Conservation (phyloP, 2,113 vertebrate genomes). For the Tinamus guttatus region DNA sequence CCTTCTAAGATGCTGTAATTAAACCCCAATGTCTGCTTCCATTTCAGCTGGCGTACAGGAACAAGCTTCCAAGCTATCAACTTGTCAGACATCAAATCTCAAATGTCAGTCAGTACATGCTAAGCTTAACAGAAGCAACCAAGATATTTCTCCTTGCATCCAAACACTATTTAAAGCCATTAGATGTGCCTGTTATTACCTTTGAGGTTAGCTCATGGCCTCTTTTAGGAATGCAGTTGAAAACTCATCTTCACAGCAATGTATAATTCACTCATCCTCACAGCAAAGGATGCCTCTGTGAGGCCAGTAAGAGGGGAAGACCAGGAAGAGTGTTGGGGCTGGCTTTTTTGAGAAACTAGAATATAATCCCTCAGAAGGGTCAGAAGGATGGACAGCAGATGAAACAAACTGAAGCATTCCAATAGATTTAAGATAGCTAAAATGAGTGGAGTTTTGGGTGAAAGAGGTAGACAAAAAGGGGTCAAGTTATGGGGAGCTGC, state of each 20-base stretch:
- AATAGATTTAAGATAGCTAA: not conserved
- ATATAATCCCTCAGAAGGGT: not conserved
- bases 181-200: not conserved
- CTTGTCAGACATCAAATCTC: not conserved
- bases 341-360: not conserved
- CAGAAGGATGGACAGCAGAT: not conserved
- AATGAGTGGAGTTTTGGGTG: not conserved
- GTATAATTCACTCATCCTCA: not conserved
- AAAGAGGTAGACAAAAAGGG: not conserved
- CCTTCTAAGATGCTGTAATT: not conserved
- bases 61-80: not conserved
- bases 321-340: not conserved
- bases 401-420: not conserved
- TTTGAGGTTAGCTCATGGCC: not conserved
- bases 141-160: not conserved
- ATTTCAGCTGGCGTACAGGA: not conserved
- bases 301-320: not conserved
- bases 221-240: not conserved
- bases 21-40: not conserved
- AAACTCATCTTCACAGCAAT: not conserved
- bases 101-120: not conserved
- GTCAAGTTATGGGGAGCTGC: not conserved
- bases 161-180: not conserved
- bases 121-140: conserved; percentile 9
- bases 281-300: not conserved